These are phyloP conservation scores for Lineus longissimus DNA, from an alignment of 1,140 invertebrate species.

Conservation along the genomic window DNA sequence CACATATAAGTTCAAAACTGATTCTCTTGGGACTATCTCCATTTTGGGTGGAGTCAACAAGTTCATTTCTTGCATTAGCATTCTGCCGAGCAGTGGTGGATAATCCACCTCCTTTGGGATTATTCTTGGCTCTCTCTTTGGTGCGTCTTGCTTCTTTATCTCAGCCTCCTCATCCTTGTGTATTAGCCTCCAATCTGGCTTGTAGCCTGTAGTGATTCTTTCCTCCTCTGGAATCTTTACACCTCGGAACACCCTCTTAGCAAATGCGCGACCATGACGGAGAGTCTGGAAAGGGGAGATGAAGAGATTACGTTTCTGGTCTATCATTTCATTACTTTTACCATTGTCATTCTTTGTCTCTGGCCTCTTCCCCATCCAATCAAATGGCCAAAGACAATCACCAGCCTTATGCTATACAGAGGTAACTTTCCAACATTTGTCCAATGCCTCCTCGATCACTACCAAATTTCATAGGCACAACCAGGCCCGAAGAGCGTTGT, in stretches of 20 bases:
- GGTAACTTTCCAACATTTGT: too few relatives aligned
- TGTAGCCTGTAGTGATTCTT: conserved; percentile 6
- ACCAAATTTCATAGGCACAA: too few relatives aligned
- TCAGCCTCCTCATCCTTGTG: conserved; percentile 16
- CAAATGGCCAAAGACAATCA: too few relatives aligned
- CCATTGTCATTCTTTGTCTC: neutral
- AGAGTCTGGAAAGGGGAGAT: neutral
- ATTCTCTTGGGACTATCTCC: too few relatives aligned
- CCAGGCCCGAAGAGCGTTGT: too few relatives aligned
- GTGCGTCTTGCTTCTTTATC: conserved; percentile 3
- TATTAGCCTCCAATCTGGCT: conserved; percentile 19
- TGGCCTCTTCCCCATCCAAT: neutral
- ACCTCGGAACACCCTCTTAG: neutral
- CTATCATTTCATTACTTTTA: neutral
- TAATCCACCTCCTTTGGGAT: neutral
- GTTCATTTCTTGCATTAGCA: neutral
- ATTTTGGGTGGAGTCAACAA: too few relatives aligned
- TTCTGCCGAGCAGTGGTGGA: neutral
- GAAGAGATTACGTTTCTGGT: neutral
- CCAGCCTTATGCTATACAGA: too few relatives aligned
- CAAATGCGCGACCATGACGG: neutral
- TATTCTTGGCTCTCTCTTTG: neutral
- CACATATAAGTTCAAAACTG: too few relatives aligned
- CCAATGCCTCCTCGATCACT: too few relatives aligned
- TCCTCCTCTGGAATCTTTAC: conserved; percentile 7